phyloP scores from a whole-genome alignment of 1,140 invertebrate species.

The Apis laboriosa region DNA sequence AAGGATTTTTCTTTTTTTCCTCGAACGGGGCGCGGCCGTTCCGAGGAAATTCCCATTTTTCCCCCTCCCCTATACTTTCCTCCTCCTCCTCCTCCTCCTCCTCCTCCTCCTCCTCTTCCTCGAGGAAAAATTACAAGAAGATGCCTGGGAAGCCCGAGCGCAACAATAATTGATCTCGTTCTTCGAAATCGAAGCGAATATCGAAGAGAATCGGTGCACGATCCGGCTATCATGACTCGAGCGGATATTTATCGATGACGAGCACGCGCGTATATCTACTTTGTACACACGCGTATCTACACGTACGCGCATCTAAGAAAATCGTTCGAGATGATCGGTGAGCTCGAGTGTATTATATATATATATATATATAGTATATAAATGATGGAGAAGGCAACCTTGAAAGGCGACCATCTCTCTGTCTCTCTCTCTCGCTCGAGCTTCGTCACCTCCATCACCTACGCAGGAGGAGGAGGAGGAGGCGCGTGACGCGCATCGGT shows the following conservation, averaged over 20 bases:
- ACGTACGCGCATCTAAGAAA: background rate
- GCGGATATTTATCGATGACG: slow-evolving; percentile 9
- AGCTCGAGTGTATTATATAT: background rate
- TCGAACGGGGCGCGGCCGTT: slow-evolving; percentile 38
- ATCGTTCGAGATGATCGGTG: background rate
- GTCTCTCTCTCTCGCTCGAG: background rate
- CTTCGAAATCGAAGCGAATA: too few species aligned
- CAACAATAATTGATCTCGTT: too few species aligned
- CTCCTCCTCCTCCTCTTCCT: background rate
- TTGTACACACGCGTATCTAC: background rate
- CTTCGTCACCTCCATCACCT: slow-evolving; percentile 58
- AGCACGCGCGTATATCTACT: background rate
- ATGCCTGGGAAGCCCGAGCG: too few species aligned
- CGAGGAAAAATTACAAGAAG: too few species aligned
- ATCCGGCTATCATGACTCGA: too few species aligned
- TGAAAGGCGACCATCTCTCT: slow-evolving; percentile 59
- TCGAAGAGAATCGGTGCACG: too few species aligned
- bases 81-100: background rate
- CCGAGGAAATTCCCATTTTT: background rate
- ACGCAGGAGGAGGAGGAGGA: background rate
- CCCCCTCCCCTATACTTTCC: too few species aligned
- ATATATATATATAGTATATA: too few species aligned
- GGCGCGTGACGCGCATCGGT: slow-evolving; percentile 25
- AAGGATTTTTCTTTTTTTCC: slow-evolving; percentile 32
- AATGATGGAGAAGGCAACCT: slow-evolving; percentile 56